Percentiles rank a stretch among this genome's conserved stretches.
Evolutionary conservation across 2,888 invertebrate species (phyloP).

Genomic region (Platycnemis pennipes): DNA sequence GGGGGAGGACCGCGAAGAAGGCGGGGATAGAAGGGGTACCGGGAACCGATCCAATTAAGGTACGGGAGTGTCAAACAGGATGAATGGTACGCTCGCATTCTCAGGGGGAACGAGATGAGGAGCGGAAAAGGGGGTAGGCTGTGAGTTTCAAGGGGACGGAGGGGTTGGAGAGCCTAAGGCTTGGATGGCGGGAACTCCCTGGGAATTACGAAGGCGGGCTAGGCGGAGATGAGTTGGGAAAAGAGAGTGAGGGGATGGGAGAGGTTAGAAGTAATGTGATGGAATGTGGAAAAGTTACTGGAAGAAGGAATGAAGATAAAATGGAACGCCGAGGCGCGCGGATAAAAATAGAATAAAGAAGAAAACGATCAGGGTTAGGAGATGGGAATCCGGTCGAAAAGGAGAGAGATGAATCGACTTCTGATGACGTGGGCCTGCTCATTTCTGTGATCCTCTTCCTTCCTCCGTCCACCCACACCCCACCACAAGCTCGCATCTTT

Average conservation of each 20-base stretch:
- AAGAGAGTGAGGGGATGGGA: background rate
- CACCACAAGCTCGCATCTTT: background rate
- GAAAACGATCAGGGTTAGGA: constrained; percentile 19
- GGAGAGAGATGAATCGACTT: constrained; percentile 11
- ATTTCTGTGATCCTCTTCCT: background rate
- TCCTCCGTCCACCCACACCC: background rate
- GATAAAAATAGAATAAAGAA: background rate
- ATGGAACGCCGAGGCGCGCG: background rate
- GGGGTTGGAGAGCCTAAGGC: background rate
- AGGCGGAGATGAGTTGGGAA: background rate
- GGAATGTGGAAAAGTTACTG: constrained; percentile 7
- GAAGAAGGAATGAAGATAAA: constrained; percentile 22
- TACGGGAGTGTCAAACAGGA: constrained; percentile 56
- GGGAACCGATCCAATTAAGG: constrained; percentile 62
- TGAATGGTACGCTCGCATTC: constrained; percentile 59
- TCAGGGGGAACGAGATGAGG: background rate
- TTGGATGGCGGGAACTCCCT: background rate
- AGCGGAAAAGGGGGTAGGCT: background rate
- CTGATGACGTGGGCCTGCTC: constrained; percentile 29
- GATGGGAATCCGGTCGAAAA: background rate
- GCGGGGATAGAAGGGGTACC: background rate
- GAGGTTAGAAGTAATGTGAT: background rate
- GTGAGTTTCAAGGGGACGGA: background rate
- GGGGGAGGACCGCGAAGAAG: background rate
- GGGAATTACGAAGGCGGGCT: too few relatives aligned